These are phyloP conservation scores for Oxyteleia sp. DNA, from an alignment of 2,888 invertebrate genomes.

Conservation along the genomic window DNA sequence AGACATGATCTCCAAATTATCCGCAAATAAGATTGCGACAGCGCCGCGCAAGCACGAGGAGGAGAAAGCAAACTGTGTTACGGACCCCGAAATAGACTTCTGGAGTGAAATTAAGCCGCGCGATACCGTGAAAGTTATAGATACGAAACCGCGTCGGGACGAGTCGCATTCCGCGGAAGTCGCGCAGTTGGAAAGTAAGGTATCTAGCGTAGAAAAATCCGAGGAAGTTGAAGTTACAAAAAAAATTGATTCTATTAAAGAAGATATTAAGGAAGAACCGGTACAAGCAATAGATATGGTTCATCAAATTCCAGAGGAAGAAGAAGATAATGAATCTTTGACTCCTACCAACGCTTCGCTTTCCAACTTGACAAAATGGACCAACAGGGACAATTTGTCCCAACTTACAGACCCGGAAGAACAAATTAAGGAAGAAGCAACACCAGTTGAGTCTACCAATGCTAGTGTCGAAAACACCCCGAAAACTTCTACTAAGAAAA, in stretches of 20 bases:
- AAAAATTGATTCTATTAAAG: constrained; percentile 4
- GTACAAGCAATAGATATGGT: constrained; percentile 32
- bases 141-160: constrained; percentile 77
- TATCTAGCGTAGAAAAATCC: constrained; percentile 1
- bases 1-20: constrained; percentile 65
- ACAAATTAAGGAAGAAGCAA: constrained; percentile 57
- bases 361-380: constrained; percentile 82
- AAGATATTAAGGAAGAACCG: not conserved
- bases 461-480: constrained; percentile 76
- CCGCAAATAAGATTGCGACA: constrained; percentile 62
- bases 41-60: constrained; percentile 51
- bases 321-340: constrained; percentile 77
- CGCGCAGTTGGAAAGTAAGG: constrained; percentile 17
- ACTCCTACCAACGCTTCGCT: constrained; percentile 80
- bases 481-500: constrained; percentile 79
- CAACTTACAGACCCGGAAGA: constrained; percentile 78
- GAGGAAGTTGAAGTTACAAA: not conserved
- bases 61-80: constrained; percentile 66
- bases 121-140: constrained; percentile 72
- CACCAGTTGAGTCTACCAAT: constrained; percentile 66
- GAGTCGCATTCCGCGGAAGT: constrained; percentile 52
- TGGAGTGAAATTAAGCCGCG: constrained; percentile 84
- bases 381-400: constrained; percentile 81
- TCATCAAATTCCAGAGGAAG: constrained; percentile 66
- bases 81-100: constrained; percentile 83